Percentiles rank a stretch among this genome's conserved stretches.
phyloP scores from a whole-genome alignment of 2,888 invertebrate genomes.

The Brachyopa scutellaris region DNA sequence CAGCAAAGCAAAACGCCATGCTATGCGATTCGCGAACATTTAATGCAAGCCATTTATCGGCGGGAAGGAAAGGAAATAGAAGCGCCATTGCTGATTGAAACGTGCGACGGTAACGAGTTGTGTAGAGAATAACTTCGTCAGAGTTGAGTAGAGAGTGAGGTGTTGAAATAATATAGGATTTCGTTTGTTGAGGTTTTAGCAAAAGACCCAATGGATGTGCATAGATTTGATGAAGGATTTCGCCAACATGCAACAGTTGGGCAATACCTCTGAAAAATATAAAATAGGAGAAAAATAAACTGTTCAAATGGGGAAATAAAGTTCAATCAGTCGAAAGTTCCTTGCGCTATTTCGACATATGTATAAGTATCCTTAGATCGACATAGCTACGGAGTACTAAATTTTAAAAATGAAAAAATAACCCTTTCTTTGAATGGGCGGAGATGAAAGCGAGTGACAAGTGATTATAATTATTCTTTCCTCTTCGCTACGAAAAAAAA shows the following conservation, averaged over 20 bases:
- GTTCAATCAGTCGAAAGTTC: too few relatives aligned
- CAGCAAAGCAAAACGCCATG: slow-evolving; percentile 92
- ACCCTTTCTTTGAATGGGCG: neutral
- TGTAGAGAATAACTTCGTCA: slow-evolving; percentile 87
- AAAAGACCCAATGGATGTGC: slow-evolving; percentile 81
- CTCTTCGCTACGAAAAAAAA: neutral
- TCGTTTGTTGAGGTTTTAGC: slow-evolving; percentile 75
- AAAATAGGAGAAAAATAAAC: neutral
- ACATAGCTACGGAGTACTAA: too few relatives aligned
- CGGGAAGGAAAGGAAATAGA: slow-evolving; percentile 87
- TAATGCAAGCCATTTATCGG: slow-evolving; percentile 86
- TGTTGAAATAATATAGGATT: slow-evolving; percentile 76
- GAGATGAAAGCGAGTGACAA: neutral
- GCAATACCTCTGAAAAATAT: slow-evolving; percentile 85
- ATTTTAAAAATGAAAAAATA: too few relatives aligned
- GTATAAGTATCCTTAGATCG: too few relatives aligned
- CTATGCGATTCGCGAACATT: slow-evolving; percentile 89
- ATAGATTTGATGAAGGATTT: slow-evolving; percentile 85
- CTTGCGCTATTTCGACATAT: too few relatives aligned
- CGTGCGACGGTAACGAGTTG: slow-evolving; percentile 93
- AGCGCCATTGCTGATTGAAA: slow-evolving; percentile 94
- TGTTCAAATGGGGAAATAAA: too few relatives aligned
- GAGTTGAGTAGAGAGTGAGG: slow-evolving; percentile 80
- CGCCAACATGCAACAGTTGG: slow-evolving; percentile 91
- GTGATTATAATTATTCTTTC: too few relatives aligned